A percentile compares a stretch with the other conserved stretches of the same genome.
Evolutionary conservation across 2,888 invertebrate species (phyloP).

Genomic region (Phorcus lineatus): DNA sequence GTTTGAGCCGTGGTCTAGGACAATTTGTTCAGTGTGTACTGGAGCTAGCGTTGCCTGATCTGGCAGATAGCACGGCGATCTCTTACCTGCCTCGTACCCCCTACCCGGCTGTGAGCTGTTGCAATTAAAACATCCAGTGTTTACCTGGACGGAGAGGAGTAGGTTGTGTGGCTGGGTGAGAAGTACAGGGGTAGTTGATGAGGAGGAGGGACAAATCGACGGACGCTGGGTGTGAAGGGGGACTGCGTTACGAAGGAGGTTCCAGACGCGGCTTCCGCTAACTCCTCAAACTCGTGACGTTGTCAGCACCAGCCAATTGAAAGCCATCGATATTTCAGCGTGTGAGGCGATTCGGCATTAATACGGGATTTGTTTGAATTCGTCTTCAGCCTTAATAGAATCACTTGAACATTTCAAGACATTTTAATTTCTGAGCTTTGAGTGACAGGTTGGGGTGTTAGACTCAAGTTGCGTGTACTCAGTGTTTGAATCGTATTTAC

Average conservation of each 20-base stretch:
- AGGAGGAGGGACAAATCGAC: background rate
- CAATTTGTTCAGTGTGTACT: conserved; percentile 12
- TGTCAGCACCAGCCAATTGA: conserved; percentile 19
- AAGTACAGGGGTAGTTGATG: too few relatives aligned
- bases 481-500: too few relatives aligned
- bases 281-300: background rate
- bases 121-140: conserved; percentile 1
- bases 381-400: conserved; percentile 15
- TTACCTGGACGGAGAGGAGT: background rate
- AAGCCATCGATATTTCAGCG: conserved; percentile 6
- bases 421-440: conserved; percentile 10
- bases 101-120: background rate
- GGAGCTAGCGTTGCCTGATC: conserved; percentile 10
- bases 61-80: conserved; percentile 17
- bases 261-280: background rate
- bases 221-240: background rate
- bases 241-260: background rate
- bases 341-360: conserved; percentile 17
- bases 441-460: conserved; percentile 19
- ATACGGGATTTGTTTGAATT: conserved; percentile 23
- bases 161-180: background rate
- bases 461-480: background rate
- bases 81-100: conserved; percentile 1
- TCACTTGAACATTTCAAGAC: conserved; percentile 23
- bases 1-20: background rate